A percentile compares a stretch with the other conserved stretches of the same genome.
phyloP scores from a whole-genome alignment of 2,113 vertebrate genomes.

The Corythornis vintsioides region DNA sequence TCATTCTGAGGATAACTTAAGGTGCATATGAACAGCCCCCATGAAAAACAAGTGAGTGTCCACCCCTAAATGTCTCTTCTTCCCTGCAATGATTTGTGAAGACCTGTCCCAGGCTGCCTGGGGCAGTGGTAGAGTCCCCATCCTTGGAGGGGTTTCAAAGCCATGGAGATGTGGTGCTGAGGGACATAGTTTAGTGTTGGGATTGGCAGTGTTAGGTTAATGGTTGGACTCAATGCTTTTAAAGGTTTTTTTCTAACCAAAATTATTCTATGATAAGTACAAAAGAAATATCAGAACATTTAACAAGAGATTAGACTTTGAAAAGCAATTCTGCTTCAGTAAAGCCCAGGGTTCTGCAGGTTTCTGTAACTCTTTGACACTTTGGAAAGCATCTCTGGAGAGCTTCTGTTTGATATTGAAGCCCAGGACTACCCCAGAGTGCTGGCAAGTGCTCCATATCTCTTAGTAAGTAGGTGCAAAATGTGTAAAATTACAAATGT shows the following conservation, averaged over 20 bases:
- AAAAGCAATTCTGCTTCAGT: background rate
- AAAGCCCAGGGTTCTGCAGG: background rate
- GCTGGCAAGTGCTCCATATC: background rate
- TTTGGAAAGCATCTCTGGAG: background rate
- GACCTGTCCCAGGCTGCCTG: no score
- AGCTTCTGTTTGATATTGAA: background rate
- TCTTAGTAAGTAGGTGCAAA: background rate
- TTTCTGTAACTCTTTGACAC: background rate
- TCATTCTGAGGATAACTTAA: background rate
- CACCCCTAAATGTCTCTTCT: background rate
- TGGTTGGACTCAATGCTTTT: no score
- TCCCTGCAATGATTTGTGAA: no score
- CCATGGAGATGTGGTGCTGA: no score
- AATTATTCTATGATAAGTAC: background rate
- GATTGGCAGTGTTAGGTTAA: no score
- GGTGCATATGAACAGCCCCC: accelerated
- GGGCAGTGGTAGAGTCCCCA: no score
- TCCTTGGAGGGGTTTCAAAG: no score
- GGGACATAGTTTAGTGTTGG: no score
- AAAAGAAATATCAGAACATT: background rate
- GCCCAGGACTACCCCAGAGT: no score
- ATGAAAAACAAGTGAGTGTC: background rate
- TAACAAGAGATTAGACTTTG: background rate
- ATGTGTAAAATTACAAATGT: background rate
- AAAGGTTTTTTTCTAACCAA: no score